Evolutionary conservation across 2,113 vertebrate genomes (phyloP).

Genomic region (Meleagris gallopavo): DNA sequence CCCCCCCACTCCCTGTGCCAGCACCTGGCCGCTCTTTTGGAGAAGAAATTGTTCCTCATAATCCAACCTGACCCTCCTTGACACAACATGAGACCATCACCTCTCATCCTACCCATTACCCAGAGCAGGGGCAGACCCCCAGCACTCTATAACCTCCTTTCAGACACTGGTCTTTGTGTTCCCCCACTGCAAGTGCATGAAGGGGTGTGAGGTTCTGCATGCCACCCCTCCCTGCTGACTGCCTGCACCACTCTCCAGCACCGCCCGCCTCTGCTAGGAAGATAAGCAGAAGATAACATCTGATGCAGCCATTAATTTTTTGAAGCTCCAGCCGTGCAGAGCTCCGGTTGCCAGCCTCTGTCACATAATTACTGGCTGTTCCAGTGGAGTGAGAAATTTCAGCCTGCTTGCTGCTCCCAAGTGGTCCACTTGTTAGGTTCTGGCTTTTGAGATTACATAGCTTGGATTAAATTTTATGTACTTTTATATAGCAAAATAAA

Average conservation of each 20-base stretch:
- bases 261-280: background rate
- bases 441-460: conserved; percentile 45
- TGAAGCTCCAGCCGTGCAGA: background rate
- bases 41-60: too few species aligned
- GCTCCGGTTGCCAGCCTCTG: background rate
- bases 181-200: background rate
- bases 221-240: background rate
- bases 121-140: too few species aligned
- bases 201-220: fast-evolving
- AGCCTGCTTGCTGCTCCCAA: conserved; percentile 47
- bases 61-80: too few species aligned
- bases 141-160: too few species aligned
- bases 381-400: conserved; percentile 41
- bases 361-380: conserved; percentile 1
- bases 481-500: conserved; percentile 40
- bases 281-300: conserved; percentile 8
- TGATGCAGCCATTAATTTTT: conserved; percentile 13
- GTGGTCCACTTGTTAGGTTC: conserved; percentile 37
- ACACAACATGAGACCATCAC: too few species aligned
- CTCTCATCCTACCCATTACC: too few species aligned
- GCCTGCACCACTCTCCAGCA: background rate
- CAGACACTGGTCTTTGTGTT: background rate
- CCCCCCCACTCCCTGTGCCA: too few species aligned
- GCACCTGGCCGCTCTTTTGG: too few species aligned
- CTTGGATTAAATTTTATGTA: conserved; percentile 43